Evolutionary conservation across 2,888 invertebrate species (phyloP), one percentile per base, ranked within the genome.

Genomic region (Stomorhina lunata): DNA sequence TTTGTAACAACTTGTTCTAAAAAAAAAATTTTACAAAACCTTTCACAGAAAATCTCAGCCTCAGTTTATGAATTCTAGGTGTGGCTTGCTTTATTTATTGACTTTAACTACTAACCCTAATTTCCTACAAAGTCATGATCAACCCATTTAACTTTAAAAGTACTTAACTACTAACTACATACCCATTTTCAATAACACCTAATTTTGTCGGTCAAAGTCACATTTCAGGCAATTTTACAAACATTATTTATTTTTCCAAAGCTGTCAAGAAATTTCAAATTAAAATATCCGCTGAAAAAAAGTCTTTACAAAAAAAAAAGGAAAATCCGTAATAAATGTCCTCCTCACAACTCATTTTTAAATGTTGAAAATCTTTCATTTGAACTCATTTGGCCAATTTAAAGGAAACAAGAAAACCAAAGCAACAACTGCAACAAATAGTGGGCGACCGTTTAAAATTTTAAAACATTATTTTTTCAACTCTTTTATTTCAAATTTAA

Each of bases 401-500:
- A 63, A 22, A 20, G 22, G 59, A 29, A 65, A 45, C 17, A 50
- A 5, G 15, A 40, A 10, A 29, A 17, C 22, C 37, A 32, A 34
- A 48, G 37, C 50, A 53, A 63, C 45, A 78, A 50, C 43, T 32
- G 53, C 61, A 61, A 66, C 32, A 50, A 76, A 80, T 76, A 83
- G 85, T 86, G 85, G 85, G 85, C 85, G 85, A 83, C 78, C 84
- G 75, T 80, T 84, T 80, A 80, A 83, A 80, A 76, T 83, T 83
- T 66, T 50, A 43, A 77, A 79, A 65, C 17, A 57, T 57, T 40
- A 40, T 59, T 59, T 65, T 63, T 32, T 68, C 17, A 37, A 37
- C 55, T 57, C 20, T 61, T 77, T 77, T 65, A 32, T 69, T 69
- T 65, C 9, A 63, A 72, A 43, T 53, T 53, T n/a, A n/a, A 48